phyloP scores from a whole-genome alignment of 2,888 invertebrate genomes.

The Cyaniris semiargus region DNA sequence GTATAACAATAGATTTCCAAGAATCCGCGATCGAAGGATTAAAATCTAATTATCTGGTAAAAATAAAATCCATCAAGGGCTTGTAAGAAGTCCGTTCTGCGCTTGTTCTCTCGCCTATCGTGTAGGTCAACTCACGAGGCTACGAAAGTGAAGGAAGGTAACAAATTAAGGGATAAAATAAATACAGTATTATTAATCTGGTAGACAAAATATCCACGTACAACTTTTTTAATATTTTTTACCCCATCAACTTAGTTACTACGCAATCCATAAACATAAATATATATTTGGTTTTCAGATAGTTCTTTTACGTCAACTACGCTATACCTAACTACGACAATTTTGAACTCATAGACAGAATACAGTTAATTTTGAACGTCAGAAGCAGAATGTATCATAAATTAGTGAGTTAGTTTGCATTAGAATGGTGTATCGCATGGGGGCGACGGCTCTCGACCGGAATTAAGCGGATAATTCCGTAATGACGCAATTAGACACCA shows the following conservation, averaged over 20 bases:
- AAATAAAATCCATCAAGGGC: no score
- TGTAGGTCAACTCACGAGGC: no score
- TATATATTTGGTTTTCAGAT: background rate
- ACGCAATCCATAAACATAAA: background rate
- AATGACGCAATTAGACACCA: slow-evolving; percentile 74
- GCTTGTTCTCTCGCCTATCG: no score
- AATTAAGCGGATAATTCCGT: slow-evolving; percentile 76
- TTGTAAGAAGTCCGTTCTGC: no score
- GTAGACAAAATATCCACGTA: background rate
- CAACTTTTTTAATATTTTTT: background rate
- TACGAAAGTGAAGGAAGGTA: no score
- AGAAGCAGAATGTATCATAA: slow-evolving; percentile 60
- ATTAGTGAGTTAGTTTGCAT: slow-evolving; percentile 68
- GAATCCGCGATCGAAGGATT: no score
- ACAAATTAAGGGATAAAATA: no score
- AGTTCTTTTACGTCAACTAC: background rate
- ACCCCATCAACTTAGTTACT: background rate
- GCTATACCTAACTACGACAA: background rate
- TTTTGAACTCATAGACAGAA: slow-evolving; percentile 10
- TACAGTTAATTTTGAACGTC: slow-evolving; percentile 44
- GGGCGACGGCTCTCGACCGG: slow-evolving; percentile 58
- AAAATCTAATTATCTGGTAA: no score
- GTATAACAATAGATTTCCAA: no score
- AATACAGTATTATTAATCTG: no score
- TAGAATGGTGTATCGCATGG: slow-evolving; percentile 55